Percentiles rank a stretch among this genome's conserved stretches.
Conservation (phyloP, 2,797 vertebrate genomes). For the Furcifer pardalis region DNA sequence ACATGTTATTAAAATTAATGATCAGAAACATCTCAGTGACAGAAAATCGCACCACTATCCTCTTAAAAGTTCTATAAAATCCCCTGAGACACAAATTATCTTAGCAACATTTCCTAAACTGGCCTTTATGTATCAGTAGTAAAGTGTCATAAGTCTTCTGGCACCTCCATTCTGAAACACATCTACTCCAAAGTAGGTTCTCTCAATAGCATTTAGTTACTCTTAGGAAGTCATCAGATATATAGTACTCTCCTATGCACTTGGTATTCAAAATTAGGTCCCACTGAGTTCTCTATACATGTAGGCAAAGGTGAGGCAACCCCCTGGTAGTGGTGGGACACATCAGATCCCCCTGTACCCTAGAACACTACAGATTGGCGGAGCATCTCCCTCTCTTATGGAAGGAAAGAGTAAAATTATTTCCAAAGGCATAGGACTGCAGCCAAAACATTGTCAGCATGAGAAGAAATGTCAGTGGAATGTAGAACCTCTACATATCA, state of each 20-base stretch:
- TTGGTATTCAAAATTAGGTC: neutral
- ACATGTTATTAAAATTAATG: conserved; percentile 29
- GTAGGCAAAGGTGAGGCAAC: no score
- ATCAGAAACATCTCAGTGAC: neutral
- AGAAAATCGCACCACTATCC: neutral
- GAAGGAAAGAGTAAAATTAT: no score
- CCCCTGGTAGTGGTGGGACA: no score
- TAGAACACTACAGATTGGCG: no score
- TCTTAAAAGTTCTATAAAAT: neutral
- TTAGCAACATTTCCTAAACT: neutral
- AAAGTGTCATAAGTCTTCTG: neutral
- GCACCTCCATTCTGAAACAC: neutral
- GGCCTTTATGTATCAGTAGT: neutral
- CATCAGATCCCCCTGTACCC: no score
- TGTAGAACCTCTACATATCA: neutral
- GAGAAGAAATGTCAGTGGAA: neutral
- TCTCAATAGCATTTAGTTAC: neutral
- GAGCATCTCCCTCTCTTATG: no score
- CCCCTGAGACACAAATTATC: neutral
- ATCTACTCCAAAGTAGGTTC: neutral
- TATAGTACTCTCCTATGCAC: neutral
- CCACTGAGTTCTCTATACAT: neutral
- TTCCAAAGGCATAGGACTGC: neutral
- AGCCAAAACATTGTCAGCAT: neutral
- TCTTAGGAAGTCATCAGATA: neutral